Base-by-base conservation (phyloP, 1,140 invertebrate genomes). In the Colletes gigas region DNA sequence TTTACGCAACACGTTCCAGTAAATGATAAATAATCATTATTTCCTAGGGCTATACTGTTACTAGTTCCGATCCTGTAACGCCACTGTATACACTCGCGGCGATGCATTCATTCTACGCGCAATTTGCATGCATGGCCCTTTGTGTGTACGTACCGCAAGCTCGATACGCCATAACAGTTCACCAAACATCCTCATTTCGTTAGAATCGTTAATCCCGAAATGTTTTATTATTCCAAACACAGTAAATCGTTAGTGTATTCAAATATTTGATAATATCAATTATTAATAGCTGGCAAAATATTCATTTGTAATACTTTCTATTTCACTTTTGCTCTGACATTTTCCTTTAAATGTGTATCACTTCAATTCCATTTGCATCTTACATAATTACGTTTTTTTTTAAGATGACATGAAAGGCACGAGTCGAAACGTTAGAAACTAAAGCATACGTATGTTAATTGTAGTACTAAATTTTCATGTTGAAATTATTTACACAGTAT, bases 61-160 rank as follows among this genome's bases (percentile, higher is more conserved):
- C 52, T 62, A 55, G 65, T 50, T 65, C 73, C 79, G 50, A 63
- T 77, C 54, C 59, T 69, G 73, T 62, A 19, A 69, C 63, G 12
- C 15, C 63, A 65, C 63, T 59, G 41, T 44, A 19, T 6, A 47
- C 71, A 75, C 52, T n/a, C 5, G 19, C 9, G 3, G 50, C 15
- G 66, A n/a, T 77, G 73, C 44, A 77, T 77, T 81, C 63, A n/a
- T 77, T 57, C n/a, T 69, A 63, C 65, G 54, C 44, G 72, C 54
- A 66, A 77, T 81, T 77, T 81, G 73, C 79, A 81, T 81, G 14
- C 50, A 30, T n/a, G 10, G 50, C 66, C 57, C 74, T 69, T 54
- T 81, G 6, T 79, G 65, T 41, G 15, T 21, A 70, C 19, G 65
- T 79, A 15, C 15, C 12, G 50, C 39, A 54, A 62, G 8, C 73